Conservation (phyloP, 2,797 vertebrate species). For the Pangasius mekongensis region DNA sequence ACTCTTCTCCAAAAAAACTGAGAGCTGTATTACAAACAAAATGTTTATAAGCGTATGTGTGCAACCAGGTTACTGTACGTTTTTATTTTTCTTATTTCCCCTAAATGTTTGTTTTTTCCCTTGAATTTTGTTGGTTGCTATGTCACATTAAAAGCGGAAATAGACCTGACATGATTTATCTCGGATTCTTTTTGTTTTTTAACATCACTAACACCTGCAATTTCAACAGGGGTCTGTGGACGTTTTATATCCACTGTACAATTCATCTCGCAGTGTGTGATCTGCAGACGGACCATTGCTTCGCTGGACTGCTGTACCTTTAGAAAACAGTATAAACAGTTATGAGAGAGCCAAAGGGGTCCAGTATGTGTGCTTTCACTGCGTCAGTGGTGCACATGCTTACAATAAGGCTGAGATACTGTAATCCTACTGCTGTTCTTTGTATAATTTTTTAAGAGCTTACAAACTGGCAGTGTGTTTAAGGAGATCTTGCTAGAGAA, state of each 20-base stretch:
- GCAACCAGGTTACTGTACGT: neutral
- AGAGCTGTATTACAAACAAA: neutral
- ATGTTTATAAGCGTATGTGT: neutral
- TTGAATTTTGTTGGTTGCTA: neutral
- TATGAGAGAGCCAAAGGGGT: neutral
- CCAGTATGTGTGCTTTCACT: constrained; percentile 13
- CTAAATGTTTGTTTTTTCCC: neutral
- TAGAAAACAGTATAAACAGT: neutral
- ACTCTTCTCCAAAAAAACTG: neutral
- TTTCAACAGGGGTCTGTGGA: neutral
- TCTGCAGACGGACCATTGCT: neutral
- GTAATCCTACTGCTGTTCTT: constrained; percentile 30
- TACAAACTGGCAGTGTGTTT: constrained; percentile 30
- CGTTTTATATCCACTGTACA: neutral
- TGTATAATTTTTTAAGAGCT: constrained; percentile 20
- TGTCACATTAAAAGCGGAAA: neutral
- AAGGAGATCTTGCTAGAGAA: constrained; percentile 28
- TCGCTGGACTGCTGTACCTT: neutral
- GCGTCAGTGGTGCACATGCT: constrained; percentile 16
- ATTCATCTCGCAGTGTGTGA: neutral
- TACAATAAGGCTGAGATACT: constrained; percentile 3
- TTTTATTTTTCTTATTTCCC: neutral
- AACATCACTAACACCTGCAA: neutral
- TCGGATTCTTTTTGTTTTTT: neutral
- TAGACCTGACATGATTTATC: too few species aligned